A percentile compares a stretch with the other conserved stretches of the same genome.
These are phyloP conservation scores for Patella pellucida DNA, from an alignment of 2,888 invertebrate genomes.

Conservation along the genomic window DNA sequence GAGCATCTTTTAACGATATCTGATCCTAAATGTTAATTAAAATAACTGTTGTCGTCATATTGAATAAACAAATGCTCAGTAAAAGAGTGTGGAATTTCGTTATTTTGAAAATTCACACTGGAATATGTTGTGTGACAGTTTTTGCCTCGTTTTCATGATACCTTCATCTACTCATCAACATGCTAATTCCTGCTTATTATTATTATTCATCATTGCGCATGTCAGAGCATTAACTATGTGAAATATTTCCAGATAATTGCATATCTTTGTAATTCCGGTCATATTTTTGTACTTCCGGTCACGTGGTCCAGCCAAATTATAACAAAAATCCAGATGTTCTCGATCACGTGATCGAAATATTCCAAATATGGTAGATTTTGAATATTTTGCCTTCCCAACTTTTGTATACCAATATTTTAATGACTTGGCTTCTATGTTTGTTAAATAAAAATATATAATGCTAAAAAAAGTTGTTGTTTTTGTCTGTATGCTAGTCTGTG, in stretches of 20 bases:
- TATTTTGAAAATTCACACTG: no score
- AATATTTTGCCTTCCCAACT: conserved; percentile 27
- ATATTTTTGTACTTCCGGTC: conserved; percentile 10
- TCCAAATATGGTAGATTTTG: background rate
- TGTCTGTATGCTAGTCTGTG: no score
- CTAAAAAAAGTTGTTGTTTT: no score
- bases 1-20: no score
- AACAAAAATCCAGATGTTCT: background rate
- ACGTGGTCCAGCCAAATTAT: conserved; percentile 5
- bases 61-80: no score
- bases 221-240: background rate
- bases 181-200: background rate
- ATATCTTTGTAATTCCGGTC: conserved; percentile 10
- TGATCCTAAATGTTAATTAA: no score
- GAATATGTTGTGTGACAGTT: no score
- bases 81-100: no score
- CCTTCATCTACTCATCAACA: no score
- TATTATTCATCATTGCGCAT: background rate
- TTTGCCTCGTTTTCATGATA: no score
- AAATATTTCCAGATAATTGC: conserved; percentile 1
- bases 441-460: conserved; percentile 23
- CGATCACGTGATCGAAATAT: conserved; percentile 1
- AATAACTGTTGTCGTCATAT: no score
- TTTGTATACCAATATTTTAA: conserved; percentile 21
- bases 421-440: conserved; percentile 26